These are phyloP conservation scores for Bombus confusus DNA, from an alignment of 1,140 invertebrate genomes.

Conservation along the genomic window DNA sequence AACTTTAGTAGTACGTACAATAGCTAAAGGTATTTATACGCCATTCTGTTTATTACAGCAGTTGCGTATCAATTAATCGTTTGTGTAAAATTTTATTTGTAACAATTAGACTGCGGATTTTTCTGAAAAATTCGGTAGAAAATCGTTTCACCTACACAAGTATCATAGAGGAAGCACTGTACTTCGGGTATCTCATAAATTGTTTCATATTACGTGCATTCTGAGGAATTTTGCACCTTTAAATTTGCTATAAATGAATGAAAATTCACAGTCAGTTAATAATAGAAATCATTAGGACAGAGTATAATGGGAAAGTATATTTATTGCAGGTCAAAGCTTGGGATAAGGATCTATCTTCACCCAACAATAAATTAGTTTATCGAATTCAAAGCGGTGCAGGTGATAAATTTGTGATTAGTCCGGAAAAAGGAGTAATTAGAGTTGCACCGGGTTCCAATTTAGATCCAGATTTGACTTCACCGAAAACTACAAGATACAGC, in stretches of 20 bases:
- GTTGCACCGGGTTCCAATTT: constrained; percentile 93
- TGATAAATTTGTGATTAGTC: constrained; percentile 96
- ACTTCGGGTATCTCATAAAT: too few species aligned
- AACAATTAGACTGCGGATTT: too few species aligned
- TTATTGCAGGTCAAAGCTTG: constrained; percentile 87
- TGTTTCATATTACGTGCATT: too few species aligned
- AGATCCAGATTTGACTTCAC: constrained; percentile 93
- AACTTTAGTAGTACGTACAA: too few species aligned
- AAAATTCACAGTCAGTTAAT: not conserved
- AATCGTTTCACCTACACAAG: too few species aligned
- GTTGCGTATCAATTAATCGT: not conserved
- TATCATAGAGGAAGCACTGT: too few species aligned
- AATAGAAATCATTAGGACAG: not conserved
- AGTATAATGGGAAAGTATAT: not conserved
- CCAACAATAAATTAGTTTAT: constrained; percentile 94
- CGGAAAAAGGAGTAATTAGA: constrained; percentile 91
- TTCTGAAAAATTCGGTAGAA: too few species aligned
- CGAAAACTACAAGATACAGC: constrained; percentile 87
- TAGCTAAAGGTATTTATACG: too few species aligned
- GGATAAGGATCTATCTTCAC: constrained; percentile 92
- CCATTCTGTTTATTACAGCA: too few species aligned
- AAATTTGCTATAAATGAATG: too few species aligned
- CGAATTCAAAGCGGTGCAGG: constrained; percentile 92
- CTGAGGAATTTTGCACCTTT: too few species aligned
- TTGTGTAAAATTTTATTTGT: not conserved